These are phyloP conservation scores for Leucoptera coffeella DNA, from an alignment of 2,888 invertebrate species.

Conservation along the genomic window DNA sequence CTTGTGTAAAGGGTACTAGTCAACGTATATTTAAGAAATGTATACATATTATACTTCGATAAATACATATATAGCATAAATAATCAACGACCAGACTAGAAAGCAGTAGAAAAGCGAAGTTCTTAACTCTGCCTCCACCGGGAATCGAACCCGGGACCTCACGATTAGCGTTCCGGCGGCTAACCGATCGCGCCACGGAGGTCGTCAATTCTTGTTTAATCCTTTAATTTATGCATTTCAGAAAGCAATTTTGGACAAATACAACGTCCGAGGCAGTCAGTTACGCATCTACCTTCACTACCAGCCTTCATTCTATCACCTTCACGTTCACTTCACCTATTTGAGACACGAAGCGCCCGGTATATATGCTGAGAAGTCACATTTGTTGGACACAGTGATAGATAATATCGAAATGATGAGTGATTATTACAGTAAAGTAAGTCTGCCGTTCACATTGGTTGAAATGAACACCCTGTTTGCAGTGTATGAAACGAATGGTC, in stretches of 20 bases:
- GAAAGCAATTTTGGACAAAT: conserved; percentile 72
- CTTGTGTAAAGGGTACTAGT: no score
- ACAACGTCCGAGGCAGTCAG: conserved; percentile 61
- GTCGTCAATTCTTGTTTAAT: no score
- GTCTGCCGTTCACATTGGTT: conserved; percentile 72
- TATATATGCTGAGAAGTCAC: conserved; percentile 78
- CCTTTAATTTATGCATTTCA: no score
- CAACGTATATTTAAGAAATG: no score
- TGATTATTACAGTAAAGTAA: conserved; percentile 79
- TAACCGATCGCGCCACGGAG: no score
- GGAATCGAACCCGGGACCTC: no score
- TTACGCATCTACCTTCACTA: conserved; percentile 88
- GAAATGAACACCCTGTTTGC: conserved; percentile 70
- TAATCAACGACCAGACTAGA: no score
- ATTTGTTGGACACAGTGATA: conserved; percentile 83
- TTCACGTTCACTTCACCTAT: conserved; percentile 90
- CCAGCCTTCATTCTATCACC: conserved; percentile 94
- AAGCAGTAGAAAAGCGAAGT: no score
- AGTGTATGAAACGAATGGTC: conserved; percentile 55
- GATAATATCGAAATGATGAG: conserved; percentile 77
- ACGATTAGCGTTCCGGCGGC: no score
- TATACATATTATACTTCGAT: no score
- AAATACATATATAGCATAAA: no score
- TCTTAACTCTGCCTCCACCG: no score
- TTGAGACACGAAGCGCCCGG: conserved; percentile 76